phyloP scores from a whole-genome alignment of 1,140 invertebrate species.

The Leptopilina boulardi region DNA sequence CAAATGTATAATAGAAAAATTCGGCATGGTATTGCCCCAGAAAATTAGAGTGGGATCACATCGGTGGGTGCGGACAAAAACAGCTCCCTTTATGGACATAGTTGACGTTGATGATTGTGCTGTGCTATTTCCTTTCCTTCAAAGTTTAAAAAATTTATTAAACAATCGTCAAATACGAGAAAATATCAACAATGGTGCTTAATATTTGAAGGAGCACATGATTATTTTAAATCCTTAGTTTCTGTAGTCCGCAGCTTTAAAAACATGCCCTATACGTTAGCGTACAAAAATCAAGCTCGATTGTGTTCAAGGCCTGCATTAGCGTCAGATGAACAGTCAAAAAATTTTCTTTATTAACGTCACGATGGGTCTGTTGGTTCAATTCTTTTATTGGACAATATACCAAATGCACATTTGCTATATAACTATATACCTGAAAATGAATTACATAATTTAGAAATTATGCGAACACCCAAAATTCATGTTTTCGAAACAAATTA shows the following conservation, averaged over 20 bases:
- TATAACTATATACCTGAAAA: slow-evolving; percentile 29
- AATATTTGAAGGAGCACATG: slow-evolving; percentile 44
- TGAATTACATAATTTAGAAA: slow-evolving; percentile 24
- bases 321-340: slow-evolving; percentile 7
- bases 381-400: slow-evolving; percentile 41
- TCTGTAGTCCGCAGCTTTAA: slow-evolving; percentile 48
- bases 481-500: slow-evolving; percentile 34
- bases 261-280: slow-evolving; percentile 47
- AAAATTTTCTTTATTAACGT: slow-evolving; percentile 48
- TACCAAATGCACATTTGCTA: slow-evolving; percentile 44
- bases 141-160: slow-evolving; percentile 33
- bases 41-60: background rate
- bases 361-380: slow-evolving; percentile 40
- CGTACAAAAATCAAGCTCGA: slow-evolving; percentile 44
- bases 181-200: slow-evolving; percentile 46
- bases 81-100: slow-evolving; percentile 33
- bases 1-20: slow-evolving; percentile 31
- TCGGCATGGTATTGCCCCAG: slow-evolving; percentile 17
- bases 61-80: slow-evolving; percentile 37
- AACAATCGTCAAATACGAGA: slow-evolving; percentile 23
- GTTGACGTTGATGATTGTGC: slow-evolving; percentile 25
- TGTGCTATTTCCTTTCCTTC: slow-evolving; percentile 32
- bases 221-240: slow-evolving; percentile 44
- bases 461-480: slow-evolving; percentile 41
- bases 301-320: slow-evolving; percentile 38